Conservation (phyloP, 2,888 invertebrate genomes). For the Spatulosminthurus flaviceps region DNA sequence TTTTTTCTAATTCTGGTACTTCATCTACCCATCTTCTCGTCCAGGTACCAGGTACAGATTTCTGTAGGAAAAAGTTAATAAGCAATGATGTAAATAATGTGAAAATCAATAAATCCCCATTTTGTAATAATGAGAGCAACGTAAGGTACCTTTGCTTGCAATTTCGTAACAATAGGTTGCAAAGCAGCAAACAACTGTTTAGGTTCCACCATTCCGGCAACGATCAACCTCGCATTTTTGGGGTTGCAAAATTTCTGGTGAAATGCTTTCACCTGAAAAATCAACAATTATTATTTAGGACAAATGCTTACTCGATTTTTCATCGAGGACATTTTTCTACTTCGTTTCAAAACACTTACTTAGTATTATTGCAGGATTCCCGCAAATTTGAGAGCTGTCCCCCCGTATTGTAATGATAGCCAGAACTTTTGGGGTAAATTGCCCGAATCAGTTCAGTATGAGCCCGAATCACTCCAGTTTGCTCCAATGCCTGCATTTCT, state of each 20-base stretch:
- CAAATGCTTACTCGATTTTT: too few relatives aligned
- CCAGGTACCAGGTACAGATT: conserved; percentile 53
- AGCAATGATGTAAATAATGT: background rate
- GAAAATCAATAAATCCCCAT: background rate
- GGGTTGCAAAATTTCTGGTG: conserved; percentile 88
- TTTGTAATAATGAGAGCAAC: conserved; percentile 50
- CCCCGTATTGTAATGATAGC: conserved; percentile 86
- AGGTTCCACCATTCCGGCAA: conserved; percentile 82
- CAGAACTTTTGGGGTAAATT: conserved; percentile 82
- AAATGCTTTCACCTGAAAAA: conserved; percentile 75
- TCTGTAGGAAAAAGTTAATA: conserved; percentile 16
- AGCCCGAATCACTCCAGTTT: conserved; percentile 78
- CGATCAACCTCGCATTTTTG: conserved; percentile 84
- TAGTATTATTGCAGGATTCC: conserved; percentile 80
- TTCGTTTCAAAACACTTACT: too few relatives aligned
- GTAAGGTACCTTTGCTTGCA: conserved; percentile 76
- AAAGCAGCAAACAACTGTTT: conserved; percentile 79
- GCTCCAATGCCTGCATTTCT: conserved; percentile 90
- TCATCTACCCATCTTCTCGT: conserved; percentile 79
- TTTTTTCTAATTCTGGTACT: conserved; percentile 73
- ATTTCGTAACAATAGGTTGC: conserved; percentile 78
- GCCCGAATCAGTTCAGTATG: conserved; percentile 74
- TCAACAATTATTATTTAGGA: too few relatives aligned
- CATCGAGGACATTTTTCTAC: too few relatives aligned
- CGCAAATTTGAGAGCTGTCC: conserved; percentile 86